Base-by-base conservation (phyloP, 2,113 vertebrate genomes). In the Acanthisitta chloris region DNA sequence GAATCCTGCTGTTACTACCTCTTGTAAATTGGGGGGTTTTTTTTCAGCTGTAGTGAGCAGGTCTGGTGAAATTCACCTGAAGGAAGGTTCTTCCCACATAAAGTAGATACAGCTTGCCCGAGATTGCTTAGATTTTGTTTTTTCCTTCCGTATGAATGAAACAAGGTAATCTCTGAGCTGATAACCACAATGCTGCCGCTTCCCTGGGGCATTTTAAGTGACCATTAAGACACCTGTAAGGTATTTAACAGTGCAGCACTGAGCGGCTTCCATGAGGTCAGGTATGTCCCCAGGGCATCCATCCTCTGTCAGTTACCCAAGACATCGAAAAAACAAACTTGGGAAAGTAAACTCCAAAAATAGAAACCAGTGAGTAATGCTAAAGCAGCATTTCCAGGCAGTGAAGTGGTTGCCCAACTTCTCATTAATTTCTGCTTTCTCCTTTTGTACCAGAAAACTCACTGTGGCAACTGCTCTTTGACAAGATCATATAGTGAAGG, bases 191-290 rank as follows among this genome's bases (percentile, higher is more conserved):
- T 36, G n/a, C 49, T 90, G 43, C 42, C 20, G 7, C 40, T 92
- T 81, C 58, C n/a, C 34, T 43, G 12, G 3, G 90, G 86, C 92
- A 97, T 94, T 87, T 94, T 59, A 96, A 95, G 81, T 86, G 93
- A 28, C 46, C 15, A 14, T 69, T 17, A 45, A 57, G 69, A 54
- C 80, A 84, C 72, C 92, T 84, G 40, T 49, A 33, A 66, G 46
- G 61, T 31, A 26, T 31, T 71, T 64, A 62, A 40, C 65, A 55
- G 33, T 82, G 76, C 83, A 82, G 36, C 72, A 54, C 69, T 64
- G 57, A 51, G 40, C 51, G 18, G 42, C 57, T 93, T 61, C 46
- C 28, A 4, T 9, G 25, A 36, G 67, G 11, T 51, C 17, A n/a
- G 40, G 34, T 61, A 65, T 54, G 10, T 66, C 43, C 20, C 31